These are phyloP conservation scores for Anorthoa munda DNA, from an alignment of 2,888 invertebrate species.

Conservation along the genomic window DNA sequence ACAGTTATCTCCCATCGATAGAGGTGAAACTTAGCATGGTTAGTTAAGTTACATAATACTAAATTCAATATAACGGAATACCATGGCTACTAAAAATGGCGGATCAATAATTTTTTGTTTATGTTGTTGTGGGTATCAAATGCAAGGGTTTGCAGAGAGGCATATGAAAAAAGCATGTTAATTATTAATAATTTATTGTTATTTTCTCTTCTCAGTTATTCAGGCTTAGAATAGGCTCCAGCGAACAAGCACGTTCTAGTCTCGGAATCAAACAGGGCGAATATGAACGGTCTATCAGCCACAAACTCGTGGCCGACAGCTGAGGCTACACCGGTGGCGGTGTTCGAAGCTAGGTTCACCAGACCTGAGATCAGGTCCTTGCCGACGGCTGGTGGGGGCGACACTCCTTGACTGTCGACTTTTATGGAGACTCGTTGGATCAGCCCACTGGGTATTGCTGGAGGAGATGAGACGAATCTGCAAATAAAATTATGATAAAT, in stretches of 20 bases:
- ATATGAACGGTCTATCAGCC: conserved; percentile 72
- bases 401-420: conserved; percentile 60
- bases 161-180: too few relatives aligned
- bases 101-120: too few relatives aligned
- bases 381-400: conserved; percentile 38
- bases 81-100: too few relatives aligned
- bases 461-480: conserved; percentile 65
- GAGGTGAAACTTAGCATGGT: too few relatives aligned
- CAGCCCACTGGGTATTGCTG: conserved; percentile 59
- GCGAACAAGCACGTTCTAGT: conserved; percentile 66
- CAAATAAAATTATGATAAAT: conserved; percentile 1
- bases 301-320: conserved; percentile 67
- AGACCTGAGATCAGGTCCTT: conserved; percentile 32
- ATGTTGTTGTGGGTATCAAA: too few relatives aligned
- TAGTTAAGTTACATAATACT: too few relatives aligned
- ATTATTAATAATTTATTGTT: neutral
- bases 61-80: too few relatives aligned
- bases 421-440: conserved; percentile 65
- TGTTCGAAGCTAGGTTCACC: conserved; percentile 23
- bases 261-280: conserved; percentile 68
- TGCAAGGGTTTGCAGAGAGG: too few relatives aligned
- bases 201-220: neutral
- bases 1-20: too few relatives aligned
- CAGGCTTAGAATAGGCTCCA: conserved; percentile 66
- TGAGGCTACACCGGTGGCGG: conserved; percentile 59